Base-by-base conservation (phyloP, 2,888 invertebrate genomes). In the Heliconius ethilla region DNA sequence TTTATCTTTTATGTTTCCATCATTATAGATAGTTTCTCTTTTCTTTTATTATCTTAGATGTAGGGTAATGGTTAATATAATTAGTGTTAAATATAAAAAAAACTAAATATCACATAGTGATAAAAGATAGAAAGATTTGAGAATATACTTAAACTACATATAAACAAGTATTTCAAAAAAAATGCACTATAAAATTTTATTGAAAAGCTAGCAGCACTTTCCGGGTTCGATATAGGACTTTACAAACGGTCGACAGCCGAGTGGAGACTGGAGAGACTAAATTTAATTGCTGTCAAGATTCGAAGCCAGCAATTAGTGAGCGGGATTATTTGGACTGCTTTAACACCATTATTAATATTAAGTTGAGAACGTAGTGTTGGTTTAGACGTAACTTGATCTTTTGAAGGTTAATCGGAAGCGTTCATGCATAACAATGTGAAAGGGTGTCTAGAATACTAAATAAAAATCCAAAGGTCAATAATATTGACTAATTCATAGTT, bases 211-310 rank as follows among this genome's bases (percentile, higher is more conserved):
- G 78, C 81, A 79, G 79, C 80, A 72, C 69, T 78, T 78, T 80
- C 75, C 77, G 75, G 70, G 70, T 80, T 78, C 76, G 76, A 80
- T 81, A 80, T 81, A 81, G 78, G 76, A 72, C 76, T 79, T 70
- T 70, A 69, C 75, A 78, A 75, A 76, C 75, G 78, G 55, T 78
- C 69, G 79, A 78, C 75, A 81, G 81, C 78, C 82, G 82, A 83
- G 75, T 82, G 81, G 78, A 82, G 81, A 82, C 86, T 82, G 81
- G 78, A 82, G 81, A 82, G 86, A 86, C 86, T 86, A 88, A 87
- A 89, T 88, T 88, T 88, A 89, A 89, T 90, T 88, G 89, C 84
- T 84, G 84, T 84, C 86, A 86, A 83, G 82, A 87, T 86, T 86
- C 86, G 87, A 80, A 79, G 85, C 84, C 82, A 86, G 86, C 87